A percentile compares a stretch with the other conserved stretches of the same genome.
These are phyloP conservation scores for Lingula anatina DNA, from an alignment of 2,888 invertebrate genomes.

Conservation along the genomic window DNA sequence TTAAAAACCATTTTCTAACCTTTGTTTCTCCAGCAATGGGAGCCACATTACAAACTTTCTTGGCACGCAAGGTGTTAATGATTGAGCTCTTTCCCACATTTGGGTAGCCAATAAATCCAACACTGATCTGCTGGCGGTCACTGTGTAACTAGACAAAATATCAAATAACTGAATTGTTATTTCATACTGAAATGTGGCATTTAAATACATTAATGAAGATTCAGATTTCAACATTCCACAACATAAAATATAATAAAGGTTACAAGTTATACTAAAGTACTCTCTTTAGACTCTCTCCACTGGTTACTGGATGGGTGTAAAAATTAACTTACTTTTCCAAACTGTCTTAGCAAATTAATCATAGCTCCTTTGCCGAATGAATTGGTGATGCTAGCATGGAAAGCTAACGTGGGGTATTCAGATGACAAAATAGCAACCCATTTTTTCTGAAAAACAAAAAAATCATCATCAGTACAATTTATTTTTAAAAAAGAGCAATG, in stretches of 20 bases:
- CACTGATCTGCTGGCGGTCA: conserved; percentile 97
- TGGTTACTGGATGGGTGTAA: neutral
- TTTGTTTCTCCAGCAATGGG: conserved; percentile 86
- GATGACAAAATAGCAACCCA: conserved; percentile 93
- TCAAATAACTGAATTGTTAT: too few species aligned
- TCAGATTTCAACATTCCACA: too few species aligned
- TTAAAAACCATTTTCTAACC: too few species aligned
- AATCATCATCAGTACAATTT: conserved; percentile 1
- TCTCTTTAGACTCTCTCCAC: too few species aligned
- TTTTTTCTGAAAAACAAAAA: conserved; percentile 60
- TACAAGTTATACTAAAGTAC: too few species aligned
- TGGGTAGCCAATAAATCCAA: conserved; percentile 98
- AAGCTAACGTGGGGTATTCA: conserved; percentile 96
- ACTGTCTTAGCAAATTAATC: conserved; percentile 91
- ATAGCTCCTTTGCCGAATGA: conserved; percentile 97
- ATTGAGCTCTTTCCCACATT: conserved; percentile 98
- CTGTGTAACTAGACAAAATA: conserved; percentile 64
- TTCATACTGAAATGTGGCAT: too few species aligned
- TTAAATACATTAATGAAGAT: too few species aligned
- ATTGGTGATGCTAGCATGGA: conserved; percentile 97
- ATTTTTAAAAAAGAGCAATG: neutral
- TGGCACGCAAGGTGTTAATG: conserved; percentile 85
- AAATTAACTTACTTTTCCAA: conserved; percentile 64
- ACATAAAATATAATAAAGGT: too few species aligned
- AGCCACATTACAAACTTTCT: conserved; percentile 95